A percentile compares a stretch with the other conserved stretches of the same genome.
Conservation (phyloP, 2,113 vertebrate species). For the Tauraco erythrolophus region DNA sequence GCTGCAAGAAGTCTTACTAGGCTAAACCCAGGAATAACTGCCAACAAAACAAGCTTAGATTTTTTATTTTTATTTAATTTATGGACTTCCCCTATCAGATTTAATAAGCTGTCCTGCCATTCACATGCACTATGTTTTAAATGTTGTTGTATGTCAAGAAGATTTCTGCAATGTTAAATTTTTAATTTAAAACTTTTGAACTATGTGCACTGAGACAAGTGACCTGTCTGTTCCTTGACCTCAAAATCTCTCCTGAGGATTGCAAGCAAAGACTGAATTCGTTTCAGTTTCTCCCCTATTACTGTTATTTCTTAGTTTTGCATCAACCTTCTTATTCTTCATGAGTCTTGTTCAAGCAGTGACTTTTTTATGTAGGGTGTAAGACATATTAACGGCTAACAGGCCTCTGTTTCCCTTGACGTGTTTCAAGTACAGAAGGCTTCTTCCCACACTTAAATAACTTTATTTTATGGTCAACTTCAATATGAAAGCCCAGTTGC, state of each 20-base stretch:
- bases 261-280: background rate
- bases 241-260: background rate
- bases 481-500: background rate
- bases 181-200: slow-evolving; percentile 1
- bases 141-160: background rate
- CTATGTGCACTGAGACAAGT: background rate
- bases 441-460: background rate
- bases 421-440: background rate
- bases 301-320: background rate
- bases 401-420: background rate
- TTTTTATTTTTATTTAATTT: background rate
- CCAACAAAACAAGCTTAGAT: background rate
- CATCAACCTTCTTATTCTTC: background rate
- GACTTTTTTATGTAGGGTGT: background rate
- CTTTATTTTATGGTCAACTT: background rate
- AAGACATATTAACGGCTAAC: background rate
- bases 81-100: background rate
- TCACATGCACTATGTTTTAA: background rate
- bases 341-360: background rate
- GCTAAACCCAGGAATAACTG: background rate
- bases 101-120: background rate
- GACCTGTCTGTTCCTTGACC: background rate
- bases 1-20: background rate
- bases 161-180: background rate
- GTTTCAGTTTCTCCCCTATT: background rate